Percentiles rank a stretch among this genome's conserved stretches.
Conservation (phyloP, 2,113 vertebrate species). For the Enhydra lutris region DNA sequence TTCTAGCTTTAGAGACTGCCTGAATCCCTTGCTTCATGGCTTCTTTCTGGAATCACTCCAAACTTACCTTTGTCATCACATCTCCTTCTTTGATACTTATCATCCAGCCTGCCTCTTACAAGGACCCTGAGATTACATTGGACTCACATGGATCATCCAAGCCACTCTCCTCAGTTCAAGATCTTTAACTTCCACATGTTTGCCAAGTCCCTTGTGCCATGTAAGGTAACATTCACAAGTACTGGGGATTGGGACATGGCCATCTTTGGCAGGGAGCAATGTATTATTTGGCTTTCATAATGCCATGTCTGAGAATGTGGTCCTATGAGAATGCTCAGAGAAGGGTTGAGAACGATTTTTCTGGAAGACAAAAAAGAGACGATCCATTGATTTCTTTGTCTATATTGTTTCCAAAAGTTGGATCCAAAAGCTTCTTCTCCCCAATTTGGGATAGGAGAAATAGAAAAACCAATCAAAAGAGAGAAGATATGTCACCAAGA, state of each 20-base stretch:
- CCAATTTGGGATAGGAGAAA: not conserved
- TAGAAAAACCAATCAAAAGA: not conserved
- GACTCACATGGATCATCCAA: not conserved
- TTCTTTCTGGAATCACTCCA: not conserved
- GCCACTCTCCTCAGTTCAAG: not conserved
- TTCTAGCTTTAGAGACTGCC: not conserved
- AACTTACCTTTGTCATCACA: not conserved
- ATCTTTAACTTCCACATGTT: not conserved
- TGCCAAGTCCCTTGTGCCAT: not conserved
- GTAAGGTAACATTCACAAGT: not conserved
- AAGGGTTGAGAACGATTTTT: not conserved
- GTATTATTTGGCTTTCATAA: not conserved
- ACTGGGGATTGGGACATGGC: not conserved
- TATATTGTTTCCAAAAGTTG: not conserved
- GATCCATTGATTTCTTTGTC: not conserved
- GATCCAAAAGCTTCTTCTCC: not conserved
- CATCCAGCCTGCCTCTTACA: too few species aligned
- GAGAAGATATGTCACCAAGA: not conserved
- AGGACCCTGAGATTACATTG: not conserved
- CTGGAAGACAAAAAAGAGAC: not conserved
- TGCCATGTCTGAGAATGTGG: not conserved
- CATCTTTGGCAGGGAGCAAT: not conserved
- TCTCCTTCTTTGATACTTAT: not conserved
- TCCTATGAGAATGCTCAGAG: accelerated
- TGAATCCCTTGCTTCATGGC: not conserved